Base-by-base conservation (phyloP, 1,140 invertebrate genomes). In the Palaemon carinicauda region DNA sequence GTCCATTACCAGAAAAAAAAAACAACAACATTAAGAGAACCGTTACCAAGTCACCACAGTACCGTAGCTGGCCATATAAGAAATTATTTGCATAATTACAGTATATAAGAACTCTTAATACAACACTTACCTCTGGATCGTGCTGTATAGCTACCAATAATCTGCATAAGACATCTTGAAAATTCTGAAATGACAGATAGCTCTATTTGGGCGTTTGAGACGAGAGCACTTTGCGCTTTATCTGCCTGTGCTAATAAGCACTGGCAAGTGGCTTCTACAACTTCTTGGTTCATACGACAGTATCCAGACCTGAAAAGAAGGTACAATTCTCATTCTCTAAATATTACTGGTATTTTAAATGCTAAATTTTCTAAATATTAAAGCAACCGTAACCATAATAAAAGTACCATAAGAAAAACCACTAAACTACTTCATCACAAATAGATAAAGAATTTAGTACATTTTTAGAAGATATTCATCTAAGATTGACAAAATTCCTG, bases 191-290 rank as follows among this genome's bases (percentile, higher is more conserved):
- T 94, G 87, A 99, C 95, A 90, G 96, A 93, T 89, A 94, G 92
- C 90, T 98, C 95, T n/a, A 96, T 95, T 90, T 95, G 94, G 87
- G 95, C 95, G 12, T 94, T 93, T 21, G 94, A 93, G 87, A 94
- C 91, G 90, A 94, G 94, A 88, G 93, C 93, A 89, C 94, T 93
- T 90, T 97, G 95, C 3, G 95, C 95, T 91, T 97, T 96, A 88
- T 96, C 95, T 17, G 97, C 96, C 91, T 97, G 96, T 2, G 98
- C 97, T 89, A 99, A 92, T 90, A 99, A 93, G 92, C 98, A 99
- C 90, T 97, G 96, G 90, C 96, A 97, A 2, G 98, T 98, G 41
- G 98, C 98, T 91, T 98, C 97, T 4, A 99, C 96, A 3, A 99
- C 97, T 91, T 89, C 89, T 75, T 89, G 89, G 65, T 87, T 89